Evolutionary conservation across 35 echinoderm and acorn worm genomes (phyloP).

Genomic region (Eucidaris tribuloides): DNA sequence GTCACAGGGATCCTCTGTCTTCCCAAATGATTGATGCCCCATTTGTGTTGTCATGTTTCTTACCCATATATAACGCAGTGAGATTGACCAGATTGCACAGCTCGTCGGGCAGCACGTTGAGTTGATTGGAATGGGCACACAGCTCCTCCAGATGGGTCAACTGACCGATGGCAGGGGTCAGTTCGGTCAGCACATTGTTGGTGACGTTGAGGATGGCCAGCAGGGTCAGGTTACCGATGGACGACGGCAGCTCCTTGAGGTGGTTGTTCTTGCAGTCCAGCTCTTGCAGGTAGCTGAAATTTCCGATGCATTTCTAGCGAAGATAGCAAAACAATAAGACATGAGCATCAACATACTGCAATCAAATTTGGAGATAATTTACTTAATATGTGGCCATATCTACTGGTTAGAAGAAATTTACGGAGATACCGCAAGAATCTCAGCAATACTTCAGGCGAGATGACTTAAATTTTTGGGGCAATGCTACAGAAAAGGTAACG

Average conservation of each 20-base stretch:
- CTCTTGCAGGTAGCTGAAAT: constrained; percentile 74
- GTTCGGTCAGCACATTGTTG: constrained; percentile 72
- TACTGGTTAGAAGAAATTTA: no score
- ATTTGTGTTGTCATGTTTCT: no score
- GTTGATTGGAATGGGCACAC: constrained; percentile 91
- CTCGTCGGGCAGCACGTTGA: constrained; percentile 66
- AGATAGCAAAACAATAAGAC: background rate
- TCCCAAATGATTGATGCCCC: no score
- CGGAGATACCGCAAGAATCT: no score
- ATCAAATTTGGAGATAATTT: no score
- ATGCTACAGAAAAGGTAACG: no score
- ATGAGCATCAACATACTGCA: background rate
- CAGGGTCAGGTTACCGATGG: constrained; percentile 55
- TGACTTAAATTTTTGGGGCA: no score
- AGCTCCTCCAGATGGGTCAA: constrained; percentile 81
- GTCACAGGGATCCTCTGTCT: no score
- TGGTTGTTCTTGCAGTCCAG: constrained; percentile 99
- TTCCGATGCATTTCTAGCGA: constrained; percentile 65
- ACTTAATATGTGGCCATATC: no score
- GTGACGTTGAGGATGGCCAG: constrained; percentile 83
- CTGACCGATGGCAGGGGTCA: constrained; percentile 76
- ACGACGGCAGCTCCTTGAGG: constrained; percentile 56
- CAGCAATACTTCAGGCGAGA: no score
- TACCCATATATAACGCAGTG: background rate
- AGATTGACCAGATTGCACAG: constrained; percentile 91